Evolutionary conservation across 2,888 invertebrate species (phyloP).

Genomic region (Tinea trinotella): DNA sequence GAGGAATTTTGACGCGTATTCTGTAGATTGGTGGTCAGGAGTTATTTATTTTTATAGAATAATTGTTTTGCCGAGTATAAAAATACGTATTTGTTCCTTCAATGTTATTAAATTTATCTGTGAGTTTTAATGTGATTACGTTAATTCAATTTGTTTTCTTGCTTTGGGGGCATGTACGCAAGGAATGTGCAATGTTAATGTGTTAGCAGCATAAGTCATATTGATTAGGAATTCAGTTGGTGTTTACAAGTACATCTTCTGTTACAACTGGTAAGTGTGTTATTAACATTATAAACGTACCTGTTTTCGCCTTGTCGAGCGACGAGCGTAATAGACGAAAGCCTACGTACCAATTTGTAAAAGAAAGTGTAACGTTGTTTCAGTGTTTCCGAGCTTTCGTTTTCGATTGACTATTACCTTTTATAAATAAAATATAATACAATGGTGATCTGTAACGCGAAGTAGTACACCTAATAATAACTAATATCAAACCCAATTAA

Average conservation of each 20-base stretch:
- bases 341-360: background rate
- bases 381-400: constrained; percentile 31
- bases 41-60: constrained; percentile 14
- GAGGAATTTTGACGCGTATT: background rate
- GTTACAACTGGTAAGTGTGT: constrained; percentile 12
- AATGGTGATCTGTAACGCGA: constrained; percentile 17
- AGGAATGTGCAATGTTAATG: constrained; percentile 40
- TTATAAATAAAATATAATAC: constrained; percentile 18
- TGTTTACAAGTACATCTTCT: constrained; percentile 30
- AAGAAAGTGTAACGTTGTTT: constrained; percentile 29
- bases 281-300: constrained; percentile 1
- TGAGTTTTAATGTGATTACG: constrained; percentile 31
- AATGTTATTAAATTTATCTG: background rate
- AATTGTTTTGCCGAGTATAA: constrained; percentile 18
- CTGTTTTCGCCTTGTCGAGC: background rate
- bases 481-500: background rate
- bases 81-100: background rate
- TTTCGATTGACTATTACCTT: constrained; percentile 23
- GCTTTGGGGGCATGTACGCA: constrained; percentile 37
- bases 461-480: no score
- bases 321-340: background rate
- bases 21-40: background rate
- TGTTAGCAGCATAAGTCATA: no score
- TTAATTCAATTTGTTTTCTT: constrained; percentile 45
- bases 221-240: constrained; percentile 49